Base-by-base conservation (phyloP, 2,888 invertebrate species). In the Ectemnius cavifrons region DNA sequence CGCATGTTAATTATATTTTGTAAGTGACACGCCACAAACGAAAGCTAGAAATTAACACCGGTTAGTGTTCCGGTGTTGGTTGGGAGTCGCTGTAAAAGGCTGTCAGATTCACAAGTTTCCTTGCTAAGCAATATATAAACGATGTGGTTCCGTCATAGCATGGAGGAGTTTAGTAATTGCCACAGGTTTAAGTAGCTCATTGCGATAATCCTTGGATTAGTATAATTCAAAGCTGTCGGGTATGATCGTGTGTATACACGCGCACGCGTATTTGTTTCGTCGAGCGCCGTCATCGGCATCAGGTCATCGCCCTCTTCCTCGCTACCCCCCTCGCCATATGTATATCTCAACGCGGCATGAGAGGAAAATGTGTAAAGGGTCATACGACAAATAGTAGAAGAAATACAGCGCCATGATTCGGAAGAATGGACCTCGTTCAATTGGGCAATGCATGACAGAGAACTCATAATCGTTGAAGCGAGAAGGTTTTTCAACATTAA, bases 301-400 rank as follows among this genome's bases (percentile, higher is more conserved):
- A 74, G 82, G 82, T 82, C 82, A 82, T 81, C 76, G 82, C 71
- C 81, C 82, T 82, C 75, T 78, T 74, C 73, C 76, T 73, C 71
- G 63, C 66, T 65, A 58, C 68, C 61, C 52, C 73, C 62, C 69
- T 67, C 66, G 62, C 67, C 67, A 68, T 75, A 71, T 37, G 8
- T 37, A 37, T 68, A 62, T 70, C 75, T 63, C 65, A 65, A 23
- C 58, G 47, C 61, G 69, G 69, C 49, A 63, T 63, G 65, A 80
- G 81, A 82, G 73, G 73, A 73, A 75, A 69, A 69, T 70, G 62
- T 63, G 37, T 73, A 74, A 77, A 79, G 77, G 71, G 57, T 61
- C 60, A 28, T 62, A 60, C 66, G 58, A 61, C 57, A 61, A 67
- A 67, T 64, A 56, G 47, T 61, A 63, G 57, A 70, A 37, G 60